Evolutionary conservation across 2,888 invertebrate species (phyloP).

Genomic region (Phyllotreta striolata): DNA sequence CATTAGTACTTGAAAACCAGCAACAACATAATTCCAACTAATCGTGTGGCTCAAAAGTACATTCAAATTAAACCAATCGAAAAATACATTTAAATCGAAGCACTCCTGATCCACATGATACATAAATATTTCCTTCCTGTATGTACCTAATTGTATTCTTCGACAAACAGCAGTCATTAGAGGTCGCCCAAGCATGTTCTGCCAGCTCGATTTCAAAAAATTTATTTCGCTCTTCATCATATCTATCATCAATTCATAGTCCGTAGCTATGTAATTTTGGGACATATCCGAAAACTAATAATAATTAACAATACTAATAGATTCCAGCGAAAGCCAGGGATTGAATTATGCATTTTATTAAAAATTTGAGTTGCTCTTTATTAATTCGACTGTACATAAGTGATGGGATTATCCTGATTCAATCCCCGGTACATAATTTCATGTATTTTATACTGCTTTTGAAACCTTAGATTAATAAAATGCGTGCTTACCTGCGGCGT

Average conservation of each 20-base stretch:
- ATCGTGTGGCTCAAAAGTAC: too few species aligned
- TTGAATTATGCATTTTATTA: not conserved
- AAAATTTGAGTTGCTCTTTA: too few species aligned
- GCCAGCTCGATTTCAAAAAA: conserved; percentile 98
- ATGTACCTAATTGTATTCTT: conserved; percentile 87
- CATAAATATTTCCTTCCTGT: not conserved
- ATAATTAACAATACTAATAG: conserved; percentile 48
- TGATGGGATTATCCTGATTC: too few species aligned
- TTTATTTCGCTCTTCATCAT: conserved; percentile 96
- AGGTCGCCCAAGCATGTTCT: conserved; percentile 96
- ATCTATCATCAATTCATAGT: conserved; percentile 97
- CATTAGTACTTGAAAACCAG: conserved; percentile 10
- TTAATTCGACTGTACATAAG: too few species aligned
- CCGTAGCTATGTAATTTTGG: conserved; percentile 98
- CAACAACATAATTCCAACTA: too few species aligned
- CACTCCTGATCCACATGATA: not conserved
- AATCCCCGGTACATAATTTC: not conserved
- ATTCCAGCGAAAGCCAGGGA: conserved; percentile 21
- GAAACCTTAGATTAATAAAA: not conserved
- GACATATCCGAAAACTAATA: conserved; percentile 95
- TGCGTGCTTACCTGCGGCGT: conserved; percentile 88
- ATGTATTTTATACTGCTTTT: not conserved
- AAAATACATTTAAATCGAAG: not conserved
- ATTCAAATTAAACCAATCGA: not conserved
- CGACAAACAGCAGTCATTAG: conserved; percentile 90